Evolutionary conservation across 2,113 vertebrate genomes (phyloP).

Genomic region (Cyanoderma ruficeps): DNA sequence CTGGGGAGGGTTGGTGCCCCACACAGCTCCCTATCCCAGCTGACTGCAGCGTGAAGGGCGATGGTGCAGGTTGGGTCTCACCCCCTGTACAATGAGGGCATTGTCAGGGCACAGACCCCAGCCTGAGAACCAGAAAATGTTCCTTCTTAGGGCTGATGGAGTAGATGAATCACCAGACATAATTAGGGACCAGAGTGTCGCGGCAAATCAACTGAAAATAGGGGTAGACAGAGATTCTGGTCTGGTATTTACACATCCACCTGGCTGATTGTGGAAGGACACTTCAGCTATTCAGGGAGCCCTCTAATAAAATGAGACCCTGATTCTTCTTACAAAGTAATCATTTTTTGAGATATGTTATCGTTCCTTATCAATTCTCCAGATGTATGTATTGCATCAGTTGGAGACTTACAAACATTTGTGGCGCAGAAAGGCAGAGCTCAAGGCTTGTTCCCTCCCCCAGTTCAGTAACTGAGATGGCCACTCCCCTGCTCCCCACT

Average conservation of each 20-base stretch:
- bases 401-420: background rate
- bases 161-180: background rate
- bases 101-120: background rate
- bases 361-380: background rate
- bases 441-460: background rate
- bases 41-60: background rate
- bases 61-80: background rate
- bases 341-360: background rate
- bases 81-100: background rate
- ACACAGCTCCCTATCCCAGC: background rate
- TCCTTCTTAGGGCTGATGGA: background rate
- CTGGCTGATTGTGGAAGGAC: background rate
- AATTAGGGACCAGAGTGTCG: background rate
- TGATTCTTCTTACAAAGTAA: background rate
- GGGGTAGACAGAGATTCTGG: background rate
- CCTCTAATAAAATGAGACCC: background rate
- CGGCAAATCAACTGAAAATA: background rate
- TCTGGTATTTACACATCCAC: background rate
- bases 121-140: background rate
- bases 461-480: background rate
- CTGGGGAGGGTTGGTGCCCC: background rate
- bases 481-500: background rate
- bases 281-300: background rate
- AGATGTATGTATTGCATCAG: background rate
- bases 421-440: background rate